These are phyloP conservation scores for Drosophila nigromelanica DNA, from an alignment of 1,140 invertebrate genomes.

Conservation along the genomic window DNA sequence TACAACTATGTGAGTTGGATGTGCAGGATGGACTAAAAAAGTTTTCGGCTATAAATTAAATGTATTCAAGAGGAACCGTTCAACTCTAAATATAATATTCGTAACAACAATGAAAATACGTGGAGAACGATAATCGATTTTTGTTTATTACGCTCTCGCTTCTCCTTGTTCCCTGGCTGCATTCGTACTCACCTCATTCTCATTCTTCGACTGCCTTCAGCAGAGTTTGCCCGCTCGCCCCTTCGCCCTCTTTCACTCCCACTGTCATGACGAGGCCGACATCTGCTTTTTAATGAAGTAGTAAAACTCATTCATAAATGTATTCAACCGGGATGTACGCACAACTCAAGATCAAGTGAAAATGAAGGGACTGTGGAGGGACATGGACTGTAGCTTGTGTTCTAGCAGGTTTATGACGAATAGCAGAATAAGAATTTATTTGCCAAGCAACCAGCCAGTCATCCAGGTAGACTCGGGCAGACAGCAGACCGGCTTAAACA, in stretches of 20 bases:
- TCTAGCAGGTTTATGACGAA: conserved; percentile 74
- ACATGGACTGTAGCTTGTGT: conserved; percentile 13
- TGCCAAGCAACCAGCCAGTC: conserved; percentile 22
- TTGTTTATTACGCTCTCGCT: conserved; percentile 79
- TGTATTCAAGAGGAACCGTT: conserved; percentile 71
- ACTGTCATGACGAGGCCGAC: conserved; percentile 45
- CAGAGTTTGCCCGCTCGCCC: conserved; percentile 9
- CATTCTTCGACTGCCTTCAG: conserved; percentile 13
- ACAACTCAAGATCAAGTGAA: conserved; percentile 51
- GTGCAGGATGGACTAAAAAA: conserved; percentile 54
- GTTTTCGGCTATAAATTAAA: conserved; percentile 80
- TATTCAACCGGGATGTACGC: conserved; percentile 69
- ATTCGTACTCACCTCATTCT: conserved; percentile 52
- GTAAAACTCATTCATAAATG: conserved; percentile 84
- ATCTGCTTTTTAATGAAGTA: conserved; percentile 82
- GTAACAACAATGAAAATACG: conserved; percentile 81
- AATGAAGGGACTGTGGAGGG: conserved; percentile 36
- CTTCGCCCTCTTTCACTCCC: conserved; percentile 40
- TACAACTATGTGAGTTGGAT: conserved; percentile 54
- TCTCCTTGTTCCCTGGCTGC: conserved; percentile 33
- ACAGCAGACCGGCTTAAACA: conserved; percentile 32
- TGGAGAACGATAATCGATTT: conserved; percentile 82
- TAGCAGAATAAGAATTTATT: conserved; percentile 61
- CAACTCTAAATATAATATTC: conserved; percentile 73
- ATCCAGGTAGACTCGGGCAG: conserved; percentile 36